Conservation (phyloP, 2,888 invertebrate species). For the Seira ritae region DNA sequence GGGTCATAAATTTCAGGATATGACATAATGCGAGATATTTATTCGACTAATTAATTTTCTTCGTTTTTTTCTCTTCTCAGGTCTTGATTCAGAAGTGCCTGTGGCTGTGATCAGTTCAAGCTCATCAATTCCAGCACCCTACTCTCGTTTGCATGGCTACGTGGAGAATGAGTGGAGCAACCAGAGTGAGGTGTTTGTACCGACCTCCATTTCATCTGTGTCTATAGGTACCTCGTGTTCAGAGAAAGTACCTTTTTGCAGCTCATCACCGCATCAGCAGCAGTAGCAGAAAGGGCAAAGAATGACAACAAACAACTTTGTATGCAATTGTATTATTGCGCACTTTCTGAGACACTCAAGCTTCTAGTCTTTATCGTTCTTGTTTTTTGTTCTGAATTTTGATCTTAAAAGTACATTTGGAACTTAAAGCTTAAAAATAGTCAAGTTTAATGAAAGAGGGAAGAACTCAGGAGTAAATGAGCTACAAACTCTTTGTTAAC, state of each 20-base stretch:
- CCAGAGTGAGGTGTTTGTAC: neutral
- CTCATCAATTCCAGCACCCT: neutral
- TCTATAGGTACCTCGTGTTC: neutral
- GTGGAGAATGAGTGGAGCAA: neutral
- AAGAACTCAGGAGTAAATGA: too few species aligned
- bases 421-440: too few species aligned
- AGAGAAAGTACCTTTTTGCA: neutral
- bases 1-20: conserved; percentile 14
- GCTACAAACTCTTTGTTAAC: too few species aligned
- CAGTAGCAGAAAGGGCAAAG: neutral
- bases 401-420: too few species aligned
- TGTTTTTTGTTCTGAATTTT: too few species aligned
- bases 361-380: too few species aligned
- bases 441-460: too few species aligned
- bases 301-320: conserved; percentile 1
- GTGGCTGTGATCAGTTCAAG: conserved; percentile 21
- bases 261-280: neutral
- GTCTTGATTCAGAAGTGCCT: neutral
- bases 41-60: conserved; percentile 12
- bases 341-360: too few species aligned
- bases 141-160: neutral
- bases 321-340: too few species aligned
- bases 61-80: conserved; percentile 1
- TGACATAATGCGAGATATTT: conserved; percentile 19
- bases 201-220: neutral